phyloP scores from a whole-genome alignment of 2,797 vertebrate species.

The Aldrovandia affinis region DNA sequence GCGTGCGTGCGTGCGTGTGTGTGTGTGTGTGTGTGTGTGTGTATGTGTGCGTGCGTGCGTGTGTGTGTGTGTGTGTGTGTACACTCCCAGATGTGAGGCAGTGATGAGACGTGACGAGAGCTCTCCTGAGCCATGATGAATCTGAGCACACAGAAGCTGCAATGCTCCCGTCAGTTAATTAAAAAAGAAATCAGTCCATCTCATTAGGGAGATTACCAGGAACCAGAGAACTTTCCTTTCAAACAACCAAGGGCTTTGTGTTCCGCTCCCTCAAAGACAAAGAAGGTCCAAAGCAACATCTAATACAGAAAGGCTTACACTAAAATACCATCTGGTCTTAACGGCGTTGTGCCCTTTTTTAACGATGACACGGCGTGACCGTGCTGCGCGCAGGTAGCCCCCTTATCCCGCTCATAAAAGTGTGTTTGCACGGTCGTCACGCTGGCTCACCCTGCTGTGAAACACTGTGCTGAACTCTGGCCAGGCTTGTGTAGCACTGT shows the following conservation, averaged over 20 bases:
- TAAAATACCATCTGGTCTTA: background rate
- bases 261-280: background rate
- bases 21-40: background rate
- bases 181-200: background rate
- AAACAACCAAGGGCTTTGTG: background rate
- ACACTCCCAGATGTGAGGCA: background rate
- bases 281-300: background rate
- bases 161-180: background rate
- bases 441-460: too few relatives aligned
- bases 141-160: background rate
- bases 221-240: background rate
- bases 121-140: background rate
- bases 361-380: too few relatives aligned
- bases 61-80: conserved; percentile 12
- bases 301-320: background rate
- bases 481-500: too few relatives aligned
- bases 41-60: conserved; percentile 27
- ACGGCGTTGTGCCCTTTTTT: too few relatives aligned
- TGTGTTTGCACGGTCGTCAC: background rate
- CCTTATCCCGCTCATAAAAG: background rate
- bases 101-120: background rate
- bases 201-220: conserved; percentile 6
- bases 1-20: background rate
- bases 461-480: too few relatives aligned
- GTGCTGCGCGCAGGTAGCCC: background rate